phyloP scores from a whole-genome alignment of 1,140 invertebrate species.

The Parapsyche elsis region DNA sequence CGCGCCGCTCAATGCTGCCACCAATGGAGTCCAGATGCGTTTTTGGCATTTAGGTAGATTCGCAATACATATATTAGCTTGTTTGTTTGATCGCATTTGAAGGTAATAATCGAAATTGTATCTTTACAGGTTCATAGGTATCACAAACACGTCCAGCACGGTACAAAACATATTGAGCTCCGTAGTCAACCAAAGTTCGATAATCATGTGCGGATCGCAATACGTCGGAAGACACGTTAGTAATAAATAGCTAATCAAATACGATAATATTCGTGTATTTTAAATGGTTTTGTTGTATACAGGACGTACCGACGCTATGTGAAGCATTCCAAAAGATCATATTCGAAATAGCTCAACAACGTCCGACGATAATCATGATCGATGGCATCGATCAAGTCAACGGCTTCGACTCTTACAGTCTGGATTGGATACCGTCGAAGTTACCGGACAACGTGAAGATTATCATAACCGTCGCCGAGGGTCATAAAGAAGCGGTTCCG shows the following conservation, averaged over 20 bases:
- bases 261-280: constrained; percentile 4
- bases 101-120: background rate
- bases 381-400: constrained; percentile 78
- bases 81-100: too few relatives aligned
- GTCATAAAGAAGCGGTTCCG: constrained; percentile 63
- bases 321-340: constrained; percentile 67
- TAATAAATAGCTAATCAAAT: constrained; percentile 49
- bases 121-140: constrained; percentile 70
- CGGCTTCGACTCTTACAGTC: constrained; percentile 62
- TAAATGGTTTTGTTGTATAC: constrained; percentile 31
- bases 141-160: constrained; percentile 75
- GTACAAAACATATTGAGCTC: constrained; percentile 74
- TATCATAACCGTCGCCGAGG: constrained; percentile 76
- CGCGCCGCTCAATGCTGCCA: constrained; percentile 74
- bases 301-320: constrained; percentile 69
- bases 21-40: constrained; percentile 75
- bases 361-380: constrained; percentile 75
- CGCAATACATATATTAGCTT: too few relatives aligned
- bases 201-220: constrained; percentile 70
- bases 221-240: constrained; percentile 72
- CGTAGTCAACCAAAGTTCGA: constrained; percentile 75
- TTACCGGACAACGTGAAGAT: constrained; percentile 78
- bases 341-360: constrained; percentile 66
- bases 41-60: constrained; percentile 66
- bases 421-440: constrained; percentile 76